Percentiles rank a stretch among this genome's conserved stretches.
Evolutionary conservation across 2,797 vertebrate genomes (phyloP).

Genomic region (Heterohyrax brucei): DNA sequence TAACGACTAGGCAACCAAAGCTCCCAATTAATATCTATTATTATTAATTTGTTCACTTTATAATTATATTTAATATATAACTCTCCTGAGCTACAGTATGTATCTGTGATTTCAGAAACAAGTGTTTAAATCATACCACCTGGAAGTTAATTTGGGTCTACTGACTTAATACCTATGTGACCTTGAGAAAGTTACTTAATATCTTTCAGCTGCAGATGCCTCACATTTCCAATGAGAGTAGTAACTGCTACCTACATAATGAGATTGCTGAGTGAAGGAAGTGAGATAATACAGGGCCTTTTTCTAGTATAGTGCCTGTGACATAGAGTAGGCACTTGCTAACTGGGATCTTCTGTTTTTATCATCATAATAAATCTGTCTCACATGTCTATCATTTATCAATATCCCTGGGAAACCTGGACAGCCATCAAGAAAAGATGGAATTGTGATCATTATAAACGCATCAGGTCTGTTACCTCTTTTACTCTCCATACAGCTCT

Average conservation of each 20-base stretch:
- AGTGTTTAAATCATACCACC: neutral
- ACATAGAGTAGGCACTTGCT: too few species aligned
- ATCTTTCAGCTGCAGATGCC: too few species aligned
- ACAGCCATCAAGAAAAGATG: too few species aligned
- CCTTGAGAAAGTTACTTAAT: too few species aligned
- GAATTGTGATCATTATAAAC: neutral
- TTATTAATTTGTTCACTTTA: neutral
- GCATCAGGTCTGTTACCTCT: neutral
- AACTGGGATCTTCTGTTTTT: neutral
- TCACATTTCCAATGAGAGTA: too few species aligned
- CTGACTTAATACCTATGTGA: too few species aligned
- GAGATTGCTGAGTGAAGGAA: neutral
- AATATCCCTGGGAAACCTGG: neutral
- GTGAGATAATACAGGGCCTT: neutral
- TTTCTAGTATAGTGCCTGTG: too few species aligned
- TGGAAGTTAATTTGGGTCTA: too few species aligned
- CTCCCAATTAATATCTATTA: neutral
- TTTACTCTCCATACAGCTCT: neutral
- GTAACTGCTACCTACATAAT: too few species aligned
- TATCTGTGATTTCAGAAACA: neutral
- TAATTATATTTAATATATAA: neutral
- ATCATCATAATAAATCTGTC: neutral
- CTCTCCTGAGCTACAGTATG: neutral
- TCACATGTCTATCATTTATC: too few species aligned
- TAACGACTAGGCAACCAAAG: too few species aligned